Evolutionary conservation across 1,140 invertebrate genomes (phyloP).

Genomic region (Portunus trituberculatus): DNA sequence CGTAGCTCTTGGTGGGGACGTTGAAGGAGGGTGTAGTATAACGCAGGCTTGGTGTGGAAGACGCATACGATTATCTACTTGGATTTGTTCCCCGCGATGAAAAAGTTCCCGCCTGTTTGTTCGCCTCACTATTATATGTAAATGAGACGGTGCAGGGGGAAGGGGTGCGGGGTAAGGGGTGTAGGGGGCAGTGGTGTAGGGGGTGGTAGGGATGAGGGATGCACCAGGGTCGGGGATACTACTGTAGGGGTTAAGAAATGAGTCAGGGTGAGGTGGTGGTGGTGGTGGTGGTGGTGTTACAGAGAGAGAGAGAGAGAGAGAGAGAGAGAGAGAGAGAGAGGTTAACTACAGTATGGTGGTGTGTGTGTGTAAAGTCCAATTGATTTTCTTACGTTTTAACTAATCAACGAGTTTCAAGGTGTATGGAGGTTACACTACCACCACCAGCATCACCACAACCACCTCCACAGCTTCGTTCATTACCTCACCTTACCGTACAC

Average conservation of each 20-base stretch:
- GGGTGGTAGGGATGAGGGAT: background rate
- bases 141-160: slow-evolving; percentile 59
- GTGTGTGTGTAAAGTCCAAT: slow-evolving; percentile 35
- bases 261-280: background rate
- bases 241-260: background rate
- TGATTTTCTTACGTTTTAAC: slow-evolving; percentile 49
- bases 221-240: background rate
- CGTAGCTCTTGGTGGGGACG: background rate
- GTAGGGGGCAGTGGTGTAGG: background rate
- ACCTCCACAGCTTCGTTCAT: slow-evolving; percentile 6
- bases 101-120: slow-evolving; percentile 74
- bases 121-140: slow-evolving; percentile 75
- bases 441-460: background rate
- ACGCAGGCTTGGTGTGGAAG: slow-evolving; percentile 56
- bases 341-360: background rate
- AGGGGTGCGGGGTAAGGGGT: background rate
- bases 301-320: background rate
- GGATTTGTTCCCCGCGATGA: slow-evolving; percentile 75
- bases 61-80: slow-evolving; percentile 74
- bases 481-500: background rate
- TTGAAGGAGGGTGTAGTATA: slow-evolving; percentile 25
- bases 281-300: background rate
- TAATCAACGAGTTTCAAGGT: slow-evolving; percentile 39
- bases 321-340: background rate
- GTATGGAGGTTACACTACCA: background rate